Conservation (phyloP, 2,797 vertebrate species). For the Hephaestus fuliginosus region DNA sequence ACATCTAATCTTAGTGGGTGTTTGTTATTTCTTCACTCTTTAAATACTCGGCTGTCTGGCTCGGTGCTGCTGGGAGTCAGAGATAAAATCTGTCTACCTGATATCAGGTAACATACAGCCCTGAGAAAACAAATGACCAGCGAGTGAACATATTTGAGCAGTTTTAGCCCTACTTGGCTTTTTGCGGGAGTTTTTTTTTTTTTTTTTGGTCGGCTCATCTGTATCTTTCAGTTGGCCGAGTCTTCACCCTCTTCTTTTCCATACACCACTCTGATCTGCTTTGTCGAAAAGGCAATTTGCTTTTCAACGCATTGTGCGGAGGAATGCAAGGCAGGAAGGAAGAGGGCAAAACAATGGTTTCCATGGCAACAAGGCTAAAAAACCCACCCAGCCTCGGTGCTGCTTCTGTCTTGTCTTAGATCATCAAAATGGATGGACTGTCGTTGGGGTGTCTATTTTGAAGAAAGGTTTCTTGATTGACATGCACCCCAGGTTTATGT, state of each 20-base stretch:
- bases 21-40: slow-evolving; percentile 80
- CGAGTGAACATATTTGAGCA: slow-evolving; percentile 52
- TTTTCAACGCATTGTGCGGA: slow-evolving; percentile 85
- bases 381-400: slow-evolving; percentile 34
- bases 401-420: slow-evolving; percentile 48
- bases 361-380: slow-evolving; percentile 71
- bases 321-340: slow-evolving; percentile 88
- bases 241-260: slow-evolving; percentile 79
- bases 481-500: slow-evolving; percentile 42
- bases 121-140: slow-evolving; percentile 78
- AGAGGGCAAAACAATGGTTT: slow-evolving; percentile 86
- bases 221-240: slow-evolving; percentile 76
- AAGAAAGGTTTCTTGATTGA: slow-evolving; percentile 59
- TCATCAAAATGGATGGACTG: slow-evolving; percentile 38
- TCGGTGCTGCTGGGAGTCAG: slow-evolving; percentile 59
- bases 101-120: slow-evolving; percentile 83
- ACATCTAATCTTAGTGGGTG: slow-evolving; percentile 77
- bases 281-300: slow-evolving; percentile 86
- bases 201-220: slow-evolving; percentile 57
- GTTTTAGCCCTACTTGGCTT: slow-evolving; percentile 46
- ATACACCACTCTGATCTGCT: slow-evolving; percentile 79
- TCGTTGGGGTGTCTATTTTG: slow-evolving; percentile 10
- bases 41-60: slow-evolving; percentile 74
- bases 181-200: slow-evolving; percentile 69
- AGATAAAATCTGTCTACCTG: slow-evolving; percentile 87